Base-by-base conservation (phyloP, 2,888 invertebrate species). In the Neoascia interrupta region DNA sequence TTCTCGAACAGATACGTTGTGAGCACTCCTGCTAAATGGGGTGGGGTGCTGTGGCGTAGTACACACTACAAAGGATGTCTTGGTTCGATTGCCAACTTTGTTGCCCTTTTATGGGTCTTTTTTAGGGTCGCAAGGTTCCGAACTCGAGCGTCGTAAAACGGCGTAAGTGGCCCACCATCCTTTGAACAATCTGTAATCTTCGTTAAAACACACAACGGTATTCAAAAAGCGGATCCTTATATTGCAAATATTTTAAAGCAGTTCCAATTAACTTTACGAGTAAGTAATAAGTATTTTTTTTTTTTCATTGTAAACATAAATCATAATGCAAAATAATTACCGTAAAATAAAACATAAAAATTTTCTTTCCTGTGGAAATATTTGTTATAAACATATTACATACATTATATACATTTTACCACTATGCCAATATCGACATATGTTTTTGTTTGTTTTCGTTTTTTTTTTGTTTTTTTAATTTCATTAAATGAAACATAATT, bases 231-330 rank as follows among this genome's bases (percentile, higher is more conserved):
- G 47, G 34, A 34, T 74, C 11, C 36, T 53, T 74, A 54, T 74
- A 74, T 74, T 74, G 74, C 74, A 74, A 61, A 53, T 74, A 68
- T 51, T 61, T 74, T 73, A 53, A 74, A 74, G 74, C 74, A 68
- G 60, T 74, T 74, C 61, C 60, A 68, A 47, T 74, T 28, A 66
- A 74, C 53, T 74, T 68, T 74, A 68, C 54, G 54, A 54, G 47
- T 61, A 61, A 61, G 53, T 68, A 61, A 56, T 68, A 68, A 54
- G 54, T 61, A 43, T 37, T 54, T 56, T 43, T 41, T 66, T 39
- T 15, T 54, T 60, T 39, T 47, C 74, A 51, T 58, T 66, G 68
- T 39, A 74, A 47, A 31, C 36, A 47, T 61, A 53, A 70, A 61
- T 39, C 56, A 68, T 68, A 43, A 63, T 68, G 54, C 54, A 74